Evolutionary conservation across 2,888 invertebrate genomes (phyloP), one percentile per base, ranked within the genome.

Genomic region (Mimumesa dahlbomi): DNA sequence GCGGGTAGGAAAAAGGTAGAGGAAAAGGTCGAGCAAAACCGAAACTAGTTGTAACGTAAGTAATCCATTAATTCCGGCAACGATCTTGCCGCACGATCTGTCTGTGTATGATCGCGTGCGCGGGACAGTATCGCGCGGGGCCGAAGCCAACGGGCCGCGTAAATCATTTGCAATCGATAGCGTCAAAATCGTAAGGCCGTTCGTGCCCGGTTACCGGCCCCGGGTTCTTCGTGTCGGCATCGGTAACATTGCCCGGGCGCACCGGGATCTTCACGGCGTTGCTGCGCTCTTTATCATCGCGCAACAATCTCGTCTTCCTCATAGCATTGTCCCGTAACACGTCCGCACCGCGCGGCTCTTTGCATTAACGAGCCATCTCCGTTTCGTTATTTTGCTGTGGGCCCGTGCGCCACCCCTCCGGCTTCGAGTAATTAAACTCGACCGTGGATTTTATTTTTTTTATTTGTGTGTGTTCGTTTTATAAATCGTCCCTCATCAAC

Each of bases 301-400:
- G 71, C 52, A 68, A 78, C 78, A 61, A 79, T 79, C 78, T 79
- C 69, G 66, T 76, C 78, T 78, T 78, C 78, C 78, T 78, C 76
- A 45, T 76, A 62, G 76, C 75, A 76, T 78, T 78, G 73, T 73
- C 78, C 75, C 75, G 70, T 75, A 75, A 78, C 75, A 65, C 78
- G 73, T 78, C 61, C 62, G 42, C 36, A 29, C 38, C 13, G 68
- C 62, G 62, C n/a, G n/a, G n/a, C n/a, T n/a, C n/a, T n/a, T 62
- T 71, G 74, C 74, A 74, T 74, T 74, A 74, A 68, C 77, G 61
- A 74, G 61, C 48, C 42, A 38, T n/a, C n/a, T n/a, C n/a, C n/a
- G n/a, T n/a, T n/a, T n/a, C n/a, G n/a, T 42, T 31, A 49, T 43
- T 49, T 36, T 40, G 22, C 46, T 46, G 11, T 13, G 14, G 25